Percentiles rank a stretch among this genome's conserved stretches.
phyloP scores from a whole-genome alignment of 2,888 invertebrate species.

The Ormyrus thymus region DNA sequence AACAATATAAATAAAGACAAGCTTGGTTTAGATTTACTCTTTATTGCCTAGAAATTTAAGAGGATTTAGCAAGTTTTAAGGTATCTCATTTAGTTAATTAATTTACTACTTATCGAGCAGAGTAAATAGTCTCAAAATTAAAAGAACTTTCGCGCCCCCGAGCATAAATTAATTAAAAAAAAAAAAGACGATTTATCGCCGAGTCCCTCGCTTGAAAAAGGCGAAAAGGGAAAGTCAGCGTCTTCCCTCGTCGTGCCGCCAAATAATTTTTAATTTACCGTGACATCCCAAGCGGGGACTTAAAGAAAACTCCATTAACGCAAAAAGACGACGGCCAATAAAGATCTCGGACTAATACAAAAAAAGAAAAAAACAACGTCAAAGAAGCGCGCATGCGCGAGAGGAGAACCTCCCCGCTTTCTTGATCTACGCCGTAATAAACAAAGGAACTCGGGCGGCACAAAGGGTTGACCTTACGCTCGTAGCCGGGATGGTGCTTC shows the following conservation, averaged over 20 bases:
- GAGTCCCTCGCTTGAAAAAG: background rate
- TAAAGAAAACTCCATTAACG: slow-evolving; percentile 21
- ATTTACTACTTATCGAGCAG: background rate
- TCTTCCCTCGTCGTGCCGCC: no score
- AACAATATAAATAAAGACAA: no score
- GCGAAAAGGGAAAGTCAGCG: background rate
- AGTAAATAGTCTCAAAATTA: no score
- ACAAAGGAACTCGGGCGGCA: slow-evolving; percentile 28
- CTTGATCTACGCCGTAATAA: slow-evolving; percentile 46
- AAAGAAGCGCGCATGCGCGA: background rate
- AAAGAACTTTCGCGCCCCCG: no score
- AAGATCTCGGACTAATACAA: slow-evolving; percentile 31
- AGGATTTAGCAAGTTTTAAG: background rate
- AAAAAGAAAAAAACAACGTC: background rate
- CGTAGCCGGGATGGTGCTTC: no score
- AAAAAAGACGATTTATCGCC: no score
- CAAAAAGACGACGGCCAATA: slow-evolving; percentile 11
- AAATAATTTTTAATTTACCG: no score
- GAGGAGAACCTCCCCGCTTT: slow-evolving; percentile 27
- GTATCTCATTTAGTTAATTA: background rate
- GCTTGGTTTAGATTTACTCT: no score
- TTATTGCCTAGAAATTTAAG: no score
- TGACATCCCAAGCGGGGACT: no score
- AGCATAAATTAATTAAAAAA: no score
- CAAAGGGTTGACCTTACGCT: slow-evolving; percentile 13